Evolutionary conservation across 2,888 invertebrate genomes (phyloP), one percentile per base, ranked within the genome.

Genomic region (Cheilosia vulpina): DNA sequence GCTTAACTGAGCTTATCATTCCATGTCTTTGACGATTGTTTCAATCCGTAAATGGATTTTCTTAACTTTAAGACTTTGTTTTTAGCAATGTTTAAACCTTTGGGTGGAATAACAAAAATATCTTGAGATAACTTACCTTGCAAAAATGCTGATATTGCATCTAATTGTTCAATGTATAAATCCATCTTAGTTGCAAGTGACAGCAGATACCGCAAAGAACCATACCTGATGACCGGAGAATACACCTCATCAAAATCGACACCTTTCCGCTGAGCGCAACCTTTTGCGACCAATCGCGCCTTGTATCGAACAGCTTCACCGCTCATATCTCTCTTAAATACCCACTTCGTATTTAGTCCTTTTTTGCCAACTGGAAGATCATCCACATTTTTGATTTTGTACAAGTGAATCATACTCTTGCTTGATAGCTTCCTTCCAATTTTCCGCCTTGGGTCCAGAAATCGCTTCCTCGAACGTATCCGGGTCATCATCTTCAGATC

Each of bases 371-470:
- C 27, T 27, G 53, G 53, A 27, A 53, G 53, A 53, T 53, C 27
- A 27, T 24, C 41, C 19, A n/a, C 15, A 19, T 66, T 41, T 45
- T 5, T 55, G 21, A 43, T 55, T 68, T 55, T 68, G 13, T 13
- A n/a, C 53, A 53, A 68, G n/a, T n/a, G 68, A 55, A 17, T 57
- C 31, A n/a, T 55, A 55, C 19, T 43, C 45, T 27, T 68, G 55
- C 13, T 7, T 31, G 41, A 68, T 55, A 7, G 55, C 53, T 3
- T 68, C 55, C 17, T 27, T 68, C 68, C 68, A 68, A 31, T 19
- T 55, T 27, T 17, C 4, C 11, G 43, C n/a, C 43, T 68, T 24
- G 2, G 13, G 38, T 38, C 31, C 27, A 1, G 55, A 55, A 27
- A 68, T 45, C 17, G 31, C 68, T 57, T 45, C 55, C 19, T 43